Percentiles rank a stretch among this genome's conserved stretches.
These are phyloP conservation scores for Labroides dimidiatus DNA, from an alignment of 2,797 vertebrate species.

Conservation along the genomic window DNA sequence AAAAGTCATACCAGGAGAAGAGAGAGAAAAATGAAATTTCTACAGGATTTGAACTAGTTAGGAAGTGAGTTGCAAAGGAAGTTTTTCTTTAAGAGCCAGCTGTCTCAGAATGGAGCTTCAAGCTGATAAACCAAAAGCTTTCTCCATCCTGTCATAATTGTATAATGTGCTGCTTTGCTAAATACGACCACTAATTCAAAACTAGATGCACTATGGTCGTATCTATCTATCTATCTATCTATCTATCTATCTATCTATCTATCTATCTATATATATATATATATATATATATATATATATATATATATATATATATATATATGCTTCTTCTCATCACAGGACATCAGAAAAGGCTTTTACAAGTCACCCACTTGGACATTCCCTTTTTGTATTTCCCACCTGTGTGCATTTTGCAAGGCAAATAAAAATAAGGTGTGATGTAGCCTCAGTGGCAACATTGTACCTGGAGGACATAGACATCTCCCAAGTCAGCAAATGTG, in stretches of 20 bases:
- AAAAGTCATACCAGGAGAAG: not conserved
- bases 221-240: no score
- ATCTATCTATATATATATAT: no score
- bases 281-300: no score
- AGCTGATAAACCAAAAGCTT: conserved; percentile 41
- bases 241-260: no score
- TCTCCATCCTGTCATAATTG: conserved; percentile 42
- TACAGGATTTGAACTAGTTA: conserved; percentile 21
- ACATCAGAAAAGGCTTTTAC: conserved; percentile 13
- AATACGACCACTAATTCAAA: conserved; percentile 40
- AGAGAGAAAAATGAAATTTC: not conserved
- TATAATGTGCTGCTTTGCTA: conserved; percentile 43
- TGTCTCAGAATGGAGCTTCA: conserved; percentile 47
- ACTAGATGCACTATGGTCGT: conserved; percentile 8
- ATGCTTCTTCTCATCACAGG: conserved; percentile 9
- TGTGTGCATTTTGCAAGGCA: conserved; percentile 63
- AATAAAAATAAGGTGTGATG: conserved; percentile 46
- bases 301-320: no score
- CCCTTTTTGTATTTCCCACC: conserved; percentile 2
- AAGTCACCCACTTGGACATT: conserved; percentile 23
- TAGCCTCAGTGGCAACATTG: conserved; percentile 48
- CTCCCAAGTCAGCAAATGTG: conserved; percentile 78
- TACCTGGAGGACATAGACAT: conserved; percentile 72
- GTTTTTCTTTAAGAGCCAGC: conserved; percentile 32
- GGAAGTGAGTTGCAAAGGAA: conserved; percentile 12